Evolutionary conservation across 2,888 invertebrate genomes (phyloP), one percentile per base, ranked within the genome.

Genomic region (Erpobdella octoculata): DNA sequence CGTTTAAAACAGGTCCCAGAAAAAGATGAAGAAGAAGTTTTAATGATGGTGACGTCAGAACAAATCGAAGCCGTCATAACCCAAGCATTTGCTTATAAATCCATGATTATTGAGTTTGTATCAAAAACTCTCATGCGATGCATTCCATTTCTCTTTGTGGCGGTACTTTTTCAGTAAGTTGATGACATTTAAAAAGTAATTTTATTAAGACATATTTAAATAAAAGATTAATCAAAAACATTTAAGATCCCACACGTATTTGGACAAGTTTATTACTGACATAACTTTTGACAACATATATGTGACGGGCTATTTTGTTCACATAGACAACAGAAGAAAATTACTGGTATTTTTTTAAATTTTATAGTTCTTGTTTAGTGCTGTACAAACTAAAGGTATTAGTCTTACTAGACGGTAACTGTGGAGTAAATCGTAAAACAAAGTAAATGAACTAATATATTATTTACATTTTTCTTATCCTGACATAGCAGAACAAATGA

Each of bases 281-380:
- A 41, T 67, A 12, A 67, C 37, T 31, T 67, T 67, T 31, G 67
- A 67, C 46, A 67, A 67, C 48, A 67, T 15, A 35, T 46, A 67
- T 28, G 28, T 67, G 28, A 48, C 33, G 18, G 31, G 46, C 28
- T 67, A 67, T 46, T 67, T 67, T 33, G 33, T 67, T 8, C 67
- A 67, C 67, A 41, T 67, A 4, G 67, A 67, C 46, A 67, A 67
- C 48, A 37, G 67, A 6, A 9, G 67, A 25, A 67, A 46, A n/a
- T 21, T 65, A n/a, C 12, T 65, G 37, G 65, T 65, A 33, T 8
- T 58, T 62, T 28, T 9, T 31, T 53, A 25, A 25, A 53, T 18
- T 53, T 53, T 3, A 28, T 25, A 28, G 21, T 12, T 1, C 5
- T 53, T 46, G 21, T 53, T n/a, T 25, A 9, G 18, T 53, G 15